These are phyloP conservation scores for Cheilosia grossa DNA, from an alignment of 2,888 invertebrate species.

Conservation along the genomic window DNA sequence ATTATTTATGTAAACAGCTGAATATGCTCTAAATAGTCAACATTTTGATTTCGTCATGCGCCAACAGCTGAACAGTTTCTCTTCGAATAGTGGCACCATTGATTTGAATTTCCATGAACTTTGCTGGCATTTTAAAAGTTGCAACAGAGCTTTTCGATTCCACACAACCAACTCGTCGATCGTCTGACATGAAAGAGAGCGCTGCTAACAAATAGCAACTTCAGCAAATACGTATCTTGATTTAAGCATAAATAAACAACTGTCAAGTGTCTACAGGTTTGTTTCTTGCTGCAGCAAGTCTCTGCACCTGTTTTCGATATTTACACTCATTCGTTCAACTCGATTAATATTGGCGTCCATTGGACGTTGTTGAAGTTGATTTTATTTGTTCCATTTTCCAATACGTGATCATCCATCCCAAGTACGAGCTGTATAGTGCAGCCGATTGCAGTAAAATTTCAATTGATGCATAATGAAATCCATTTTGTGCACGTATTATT, in stretches of 20 bases:
- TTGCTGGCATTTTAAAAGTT: neutral
- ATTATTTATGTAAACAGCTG: slow-evolving; percentile 31
- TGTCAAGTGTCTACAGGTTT: slow-evolving; percentile 14
- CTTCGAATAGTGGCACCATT: neutral
- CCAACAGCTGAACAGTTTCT: slow-evolving; percentile 7
- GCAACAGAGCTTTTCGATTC: no score
- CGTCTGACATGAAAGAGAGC: neutral
- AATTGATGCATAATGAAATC: slow-evolving; percentile 37
- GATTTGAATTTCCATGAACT: neutral
- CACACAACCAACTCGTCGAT: neutral
- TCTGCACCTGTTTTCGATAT: slow-evolving; percentile 43
- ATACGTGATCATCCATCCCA: slow-evolving; percentile 65
- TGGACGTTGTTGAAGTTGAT: slow-evolving; percentile 29
- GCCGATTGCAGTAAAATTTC: slow-evolving; percentile 39
- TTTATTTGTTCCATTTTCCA: slow-evolving; percentile 61
- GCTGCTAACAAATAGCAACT: neutral
- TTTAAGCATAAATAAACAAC: slow-evolving; percentile 9
- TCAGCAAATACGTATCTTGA: slow-evolving; percentile 1
- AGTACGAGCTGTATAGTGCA: slow-evolving; percentile 14
- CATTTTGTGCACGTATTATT: slow-evolving; percentile 36
- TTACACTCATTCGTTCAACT: slow-evolving; percentile 46
- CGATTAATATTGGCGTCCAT: slow-evolving; percentile 44
- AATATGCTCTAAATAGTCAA: neutral
- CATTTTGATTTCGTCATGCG: neutral
- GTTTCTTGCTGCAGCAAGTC: neutral